Percentiles rank a stretch among this genome's conserved stretches.
These are phyloP conservation scores for Nicator chloris DNA, from an alignment of 2,113 vertebrate species.

Conservation along the genomic window DNA sequence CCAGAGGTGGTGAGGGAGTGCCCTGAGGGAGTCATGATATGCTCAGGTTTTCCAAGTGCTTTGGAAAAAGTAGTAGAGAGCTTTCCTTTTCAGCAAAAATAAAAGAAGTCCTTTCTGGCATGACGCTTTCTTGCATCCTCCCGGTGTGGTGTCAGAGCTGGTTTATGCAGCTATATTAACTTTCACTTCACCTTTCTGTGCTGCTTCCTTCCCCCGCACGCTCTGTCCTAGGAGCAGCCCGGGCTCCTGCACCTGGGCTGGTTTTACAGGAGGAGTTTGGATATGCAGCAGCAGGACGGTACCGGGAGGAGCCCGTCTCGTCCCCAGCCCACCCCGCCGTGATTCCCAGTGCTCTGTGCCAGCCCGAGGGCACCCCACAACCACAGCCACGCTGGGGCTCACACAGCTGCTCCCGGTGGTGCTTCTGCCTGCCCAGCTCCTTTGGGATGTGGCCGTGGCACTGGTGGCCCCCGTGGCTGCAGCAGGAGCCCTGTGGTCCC, in stretches of 20 bases:
- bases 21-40: neutral
- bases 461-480: neutral
- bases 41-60: neutral
- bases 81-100: neutral
- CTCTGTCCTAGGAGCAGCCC: neutral
- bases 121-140: fast-evolving
- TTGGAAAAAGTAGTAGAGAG: neutral
- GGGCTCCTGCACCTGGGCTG: neutral
- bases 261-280: neutral
- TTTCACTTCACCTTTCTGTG: neutral
- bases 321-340: fast-evolving
- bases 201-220: neutral
- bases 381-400: neutral
- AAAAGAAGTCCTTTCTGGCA: neutral
- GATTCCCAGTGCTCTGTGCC: fast-evolving
- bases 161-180: neutral
- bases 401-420: fast-evolving
- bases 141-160: neutral
- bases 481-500: neutral
- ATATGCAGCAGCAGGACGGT: neutral
- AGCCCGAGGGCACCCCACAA: neutral
- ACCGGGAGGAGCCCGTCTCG: fast-evolving
- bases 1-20: neutral
- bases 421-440: neutral
- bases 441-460: neutral